These are phyloP conservation scores for Drosophila mulleri DNA, from an alignment of 2,888 invertebrate genomes.

Conservation along the genomic window DNA sequence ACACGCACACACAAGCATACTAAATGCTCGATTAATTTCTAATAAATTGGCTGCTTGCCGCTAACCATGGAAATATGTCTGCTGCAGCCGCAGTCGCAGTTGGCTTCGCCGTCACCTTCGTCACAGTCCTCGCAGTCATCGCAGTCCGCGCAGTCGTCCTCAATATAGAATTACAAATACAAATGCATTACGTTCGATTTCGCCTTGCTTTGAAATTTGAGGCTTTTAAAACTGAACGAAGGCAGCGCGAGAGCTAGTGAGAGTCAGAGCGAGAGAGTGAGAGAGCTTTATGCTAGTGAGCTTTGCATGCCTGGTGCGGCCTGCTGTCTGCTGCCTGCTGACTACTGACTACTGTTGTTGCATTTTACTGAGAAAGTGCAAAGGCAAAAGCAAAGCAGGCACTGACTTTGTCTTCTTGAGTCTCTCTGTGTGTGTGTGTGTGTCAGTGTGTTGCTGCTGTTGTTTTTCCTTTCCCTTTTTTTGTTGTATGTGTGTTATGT, in stretches of 20 bases:
- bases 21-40: slow-evolving; percentile 82
- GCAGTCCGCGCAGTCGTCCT: not conserved
- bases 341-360: slow-evolving; percentile 31
- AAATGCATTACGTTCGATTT: slow-evolving; percentile 54
- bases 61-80: slow-evolving; percentile 57
- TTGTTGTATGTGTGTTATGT: slow-evolving; percentile 28
- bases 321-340: not conserved
- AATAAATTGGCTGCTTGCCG: slow-evolving; percentile 71
- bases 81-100: slow-evolving; percentile 56
- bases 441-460: slow-evolving; percentile 4
- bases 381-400: slow-evolving; percentile 58
- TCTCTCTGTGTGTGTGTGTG: not conserved
- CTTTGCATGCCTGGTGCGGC: slow-evolving; percentile 12
- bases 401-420: slow-evolving; percentile 50
- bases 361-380: slow-evolving; percentile 54
- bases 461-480: not conserved
- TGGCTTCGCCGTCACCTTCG: not conserved
- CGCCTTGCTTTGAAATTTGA: slow-evolving; percentile 69
- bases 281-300: slow-evolving; percentile 5
- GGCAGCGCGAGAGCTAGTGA: not conserved
- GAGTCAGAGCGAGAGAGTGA: not conserved
- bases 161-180: slow-evolving; percentile 69
- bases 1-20: slow-evolving; percentile 8
- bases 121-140: not conserved
- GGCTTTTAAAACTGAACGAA: slow-evolving; percentile 48